Base-by-base conservation (phyloP, 2,113 vertebrate genomes). In the Haemorhous mexicanus region DNA sequence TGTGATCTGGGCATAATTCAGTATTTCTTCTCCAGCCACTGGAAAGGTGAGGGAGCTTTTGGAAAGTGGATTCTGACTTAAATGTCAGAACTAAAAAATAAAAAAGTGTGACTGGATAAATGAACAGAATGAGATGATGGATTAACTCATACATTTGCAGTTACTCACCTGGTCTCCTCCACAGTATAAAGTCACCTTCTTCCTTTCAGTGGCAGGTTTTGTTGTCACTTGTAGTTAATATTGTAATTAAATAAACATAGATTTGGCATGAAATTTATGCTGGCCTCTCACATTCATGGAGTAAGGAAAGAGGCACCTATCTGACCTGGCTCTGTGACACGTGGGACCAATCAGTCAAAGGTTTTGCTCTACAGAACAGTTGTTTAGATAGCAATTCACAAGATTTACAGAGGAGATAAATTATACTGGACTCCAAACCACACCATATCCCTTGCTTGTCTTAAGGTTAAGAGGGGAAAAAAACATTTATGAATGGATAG, bases 351-450 rank as follows among this genome's bases (percentile, higher is more conserved):
- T 92, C 92, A 88, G 59, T 93, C 73, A 92, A 70, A 89, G 56
- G 26, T 7, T 90, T 95, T 92, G 70, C 76, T 93, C 82, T 70
- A 50, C 63, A 67, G 88, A 92, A 27, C 43, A 58, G 39, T 84
- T 93, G 86, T 96, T 95, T 94, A 90, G 90, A 92, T 88, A 93
- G 83, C 94, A 94, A 67, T 93, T 94, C 83, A 80, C 32, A 90
- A 83, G 95, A 95, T 94, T 92, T 95, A 89, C 86, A 81, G 72
- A 80, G 83, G 72, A 84, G 80, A 94, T 93, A 84, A 94, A 93
- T 92, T 93, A 84, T 67, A 44, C 80, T 81, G 73, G 64, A 72
- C 82, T 79, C 62, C 88, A 92, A 87, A 89, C 74, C 70, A 47
- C 76, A 82, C 58, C 26, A 47, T 86, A 62, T 80, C 72, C 59